Percentiles rank a stretch among this genome's conserved stretches.
Evolutionary conservation across 1,140 invertebrate species (phyloP).

Genomic region (Yoshiicerus persimilis): DNA sequence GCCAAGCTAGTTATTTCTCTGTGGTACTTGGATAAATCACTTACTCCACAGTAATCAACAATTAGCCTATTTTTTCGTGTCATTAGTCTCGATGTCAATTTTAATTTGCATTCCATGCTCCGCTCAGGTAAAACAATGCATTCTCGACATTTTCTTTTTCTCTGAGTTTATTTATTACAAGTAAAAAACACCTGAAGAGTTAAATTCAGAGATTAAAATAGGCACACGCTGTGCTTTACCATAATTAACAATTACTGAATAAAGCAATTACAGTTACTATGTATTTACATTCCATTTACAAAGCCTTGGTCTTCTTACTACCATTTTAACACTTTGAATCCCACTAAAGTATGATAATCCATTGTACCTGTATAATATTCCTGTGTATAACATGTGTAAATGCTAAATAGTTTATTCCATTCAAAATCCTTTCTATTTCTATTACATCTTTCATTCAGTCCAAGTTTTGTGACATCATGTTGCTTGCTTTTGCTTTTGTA

Average conservation of each 20-base stretch:
- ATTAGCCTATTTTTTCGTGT: not conserved
- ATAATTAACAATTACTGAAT: not conserved
- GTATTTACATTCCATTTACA: too few relatives aligned
- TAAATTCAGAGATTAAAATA: not conserved
- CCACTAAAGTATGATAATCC: too few relatives aligned
- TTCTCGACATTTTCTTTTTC: not conserved
- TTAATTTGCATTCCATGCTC: not conserved
- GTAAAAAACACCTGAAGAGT: too few relatives aligned
- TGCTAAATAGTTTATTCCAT: too few relatives aligned
- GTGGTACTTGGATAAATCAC: not conserved
- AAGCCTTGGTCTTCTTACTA: not conserved
- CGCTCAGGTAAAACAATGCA: not conserved
- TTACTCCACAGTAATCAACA: not conserved
- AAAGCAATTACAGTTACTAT: not conserved
- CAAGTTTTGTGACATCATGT: not conserved
- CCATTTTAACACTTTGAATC: not conserved
- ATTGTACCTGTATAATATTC: too few relatives aligned
- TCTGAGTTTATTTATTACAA: not conserved
- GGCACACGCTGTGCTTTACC: not conserved
- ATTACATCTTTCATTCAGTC: not conserved
- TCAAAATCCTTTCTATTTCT: not conserved
- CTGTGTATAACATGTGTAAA: too few relatives aligned
- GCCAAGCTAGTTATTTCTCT: not conserved
- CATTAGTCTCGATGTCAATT: not conserved
- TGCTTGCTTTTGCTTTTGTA: not conserved